Evolutionary conservation across 2,888 invertebrate species (phyloP), one percentile per base, ranked within the genome.

Genomic region (Dione vanillae): DNA sequence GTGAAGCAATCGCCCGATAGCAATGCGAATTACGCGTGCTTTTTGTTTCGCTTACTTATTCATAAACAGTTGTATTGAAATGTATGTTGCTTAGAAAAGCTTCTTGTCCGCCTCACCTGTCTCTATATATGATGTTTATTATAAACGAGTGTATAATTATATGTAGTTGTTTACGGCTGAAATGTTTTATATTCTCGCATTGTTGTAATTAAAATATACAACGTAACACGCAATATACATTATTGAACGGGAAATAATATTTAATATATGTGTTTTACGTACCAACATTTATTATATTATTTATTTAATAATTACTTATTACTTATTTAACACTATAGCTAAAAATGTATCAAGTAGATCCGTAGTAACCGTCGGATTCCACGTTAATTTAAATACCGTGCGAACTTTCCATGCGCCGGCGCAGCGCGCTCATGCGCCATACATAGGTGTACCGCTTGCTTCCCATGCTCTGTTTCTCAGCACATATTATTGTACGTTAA

Each of bases 391-490:
- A 74, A 77, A 78, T 76, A 73, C 71, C 78, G 78, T 79, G 80
- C 76, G 79, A 80, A 79, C 78, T 78, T 76, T 77, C 74, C 77
- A 70, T 70, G 71, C 73, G 69, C 72, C 74, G 71, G 65, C 69
- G 74, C 67, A 70, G 73, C 69, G 67, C 68, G 74, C 64, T 72
- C 72, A 56, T 72, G 71, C 70, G 41, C 70, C 71, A 74, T 75
- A 75, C 76, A 74, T 73, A 64, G 69, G 79, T 80, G 79, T 82
- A 86, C 83, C 84, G 86, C 85, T 86, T 81, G 43, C 76, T 88
- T 91, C 91, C 81, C 91, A 91, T 90, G 91, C 81, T 83, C 90
- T 77, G 85, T 83, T 91, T 91, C 91, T 79, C 91, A 90, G 73
- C 75, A 76, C 66, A 67, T 64, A 75, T 79, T 80, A 88, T 89